Evolutionary conservation across 1,140 invertebrate species (phyloP), one percentile per base, ranked within the genome.

Genomic region (Conus ventricosus): DNA sequence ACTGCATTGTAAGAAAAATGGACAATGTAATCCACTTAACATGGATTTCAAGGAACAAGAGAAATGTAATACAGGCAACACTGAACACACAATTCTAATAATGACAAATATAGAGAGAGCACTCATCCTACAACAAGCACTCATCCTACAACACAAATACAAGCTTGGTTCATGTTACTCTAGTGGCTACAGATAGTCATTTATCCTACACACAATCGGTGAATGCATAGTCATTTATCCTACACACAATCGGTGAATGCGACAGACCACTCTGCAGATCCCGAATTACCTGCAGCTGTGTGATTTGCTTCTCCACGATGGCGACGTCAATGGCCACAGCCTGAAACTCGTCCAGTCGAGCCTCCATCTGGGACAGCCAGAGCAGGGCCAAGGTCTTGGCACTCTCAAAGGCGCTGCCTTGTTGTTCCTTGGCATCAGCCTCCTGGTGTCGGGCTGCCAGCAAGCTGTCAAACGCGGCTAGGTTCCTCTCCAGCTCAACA

Each of bases 321-420:
- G 99, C 98, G 88, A 98, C 95, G 94, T 99, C 98, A 23, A 99
- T 96, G 15, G 98, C 98, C 0, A 98, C 97, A 1, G 97, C 97
- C 87, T 97, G 96, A 23, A 99, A 95, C 54, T 96, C 96, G 92
- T 96, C 95, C 67, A 93, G 96, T 95, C 96, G 96, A 51, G 95
- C 96, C 93, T 99, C 98, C 91, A 97, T 98, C 10, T 95, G 96
- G 20, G 96, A 97, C 20, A 99, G 96, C 98, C 98, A 99, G 67
- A 97, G 97, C 3, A 97, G 93, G 1, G 99, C 97, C 94, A 98
- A 97, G 90, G 97, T 97, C 90, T 97, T 97, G 11, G 98, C 95
- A 25, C 96, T 96, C 92, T 99, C 98, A 93, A 98, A 99, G 39
- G 97, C 97, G 88, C 96, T 96, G 51, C 97, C 96, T 90, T 98